Percentiles rank a stretch among this genome's conserved stretches.
Conservation (phyloP, 2,797 vertebrate species). For the Erpetoichthys calabaricus region DNA sequence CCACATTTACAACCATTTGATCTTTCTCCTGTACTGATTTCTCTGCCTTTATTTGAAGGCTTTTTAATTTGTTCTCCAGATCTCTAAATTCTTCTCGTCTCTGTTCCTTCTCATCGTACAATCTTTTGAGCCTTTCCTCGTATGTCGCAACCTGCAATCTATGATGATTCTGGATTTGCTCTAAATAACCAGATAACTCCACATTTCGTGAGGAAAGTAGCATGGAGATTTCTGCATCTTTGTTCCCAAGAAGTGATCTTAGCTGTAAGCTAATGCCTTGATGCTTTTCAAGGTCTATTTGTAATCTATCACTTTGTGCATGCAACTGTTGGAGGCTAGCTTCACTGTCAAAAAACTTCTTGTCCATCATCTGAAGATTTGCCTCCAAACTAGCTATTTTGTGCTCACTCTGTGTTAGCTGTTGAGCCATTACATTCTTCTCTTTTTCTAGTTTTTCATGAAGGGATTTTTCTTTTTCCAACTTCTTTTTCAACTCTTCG, state of each 20-base stretch:
- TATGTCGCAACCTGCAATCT: slow-evolving; percentile 48
- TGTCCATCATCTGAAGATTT: slow-evolving; percentile 35
- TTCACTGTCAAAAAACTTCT: slow-evolving; percentile 36
- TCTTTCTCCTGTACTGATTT: slow-evolving; percentile 47
- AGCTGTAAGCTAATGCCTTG: slow-evolving; percentile 55
- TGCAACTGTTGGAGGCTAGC: slow-evolving; percentile 41
- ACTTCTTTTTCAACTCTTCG: slow-evolving; percentile 34
- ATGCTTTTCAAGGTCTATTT: slow-evolving; percentile 58
- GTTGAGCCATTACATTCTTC: slow-evolving; percentile 37
- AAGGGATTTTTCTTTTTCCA: slow-evolving; percentile 39
- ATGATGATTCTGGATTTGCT: slow-evolving; percentile 57
- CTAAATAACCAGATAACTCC: slow-evolving; percentile 62
- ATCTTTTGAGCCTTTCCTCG: slow-evolving; percentile 46
- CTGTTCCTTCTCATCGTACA: slow-evolving; percentile 43
- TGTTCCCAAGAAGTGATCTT: slow-evolving; percentile 58
- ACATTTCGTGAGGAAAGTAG: slow-evolving; percentile 64
- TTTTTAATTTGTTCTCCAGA: slow-evolving; percentile 44
- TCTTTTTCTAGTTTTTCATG: slow-evolving; percentile 44
- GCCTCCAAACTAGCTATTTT: slow-evolving; percentile 40
- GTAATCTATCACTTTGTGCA: slow-evolving; percentile 39
- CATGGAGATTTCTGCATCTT: slow-evolving; percentile 70
- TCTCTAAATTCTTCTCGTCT: slow-evolving; percentile 36
- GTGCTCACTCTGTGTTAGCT: slow-evolving; percentile 38
- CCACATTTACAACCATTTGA: slow-evolving; percentile 42
- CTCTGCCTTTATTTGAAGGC: slow-evolving; percentile 39